These are phyloP conservation scores for Campylorhamphus procurvoides DNA, from an alignment of 2,113 vertebrate genomes.

Conservation along the genomic window DNA sequence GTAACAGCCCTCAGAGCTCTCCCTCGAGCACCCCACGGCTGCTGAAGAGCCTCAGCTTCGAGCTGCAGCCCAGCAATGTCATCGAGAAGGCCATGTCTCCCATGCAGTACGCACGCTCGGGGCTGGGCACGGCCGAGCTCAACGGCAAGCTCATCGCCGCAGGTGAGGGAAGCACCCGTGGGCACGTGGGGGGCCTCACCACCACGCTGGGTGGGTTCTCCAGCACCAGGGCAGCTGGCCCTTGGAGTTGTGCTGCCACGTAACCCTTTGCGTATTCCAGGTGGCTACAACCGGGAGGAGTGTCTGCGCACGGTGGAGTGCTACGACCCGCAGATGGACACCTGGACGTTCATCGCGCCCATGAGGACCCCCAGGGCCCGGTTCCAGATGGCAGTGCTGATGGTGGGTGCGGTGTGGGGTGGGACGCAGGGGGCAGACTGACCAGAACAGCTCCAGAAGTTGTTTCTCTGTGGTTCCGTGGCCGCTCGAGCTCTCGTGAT, in stretches of 20 bases:
- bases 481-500: rapidly evolving
- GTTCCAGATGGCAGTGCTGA: conserved; percentile 97
- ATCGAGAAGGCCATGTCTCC: conserved; percentile 90
- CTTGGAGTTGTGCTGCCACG: not conserved
- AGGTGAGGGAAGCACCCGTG: conserved; percentile 52
- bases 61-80: conserved; percentile 83
- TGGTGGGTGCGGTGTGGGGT: conserved; percentile 75
- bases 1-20: conserved; percentile 93
- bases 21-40: conserved; percentile 92
- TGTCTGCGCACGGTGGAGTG: conserved; percentile 97
- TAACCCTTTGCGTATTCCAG: conserved; percentile 56
- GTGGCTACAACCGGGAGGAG: conserved; percentile 97
- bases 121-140: conserved; percentile 89
- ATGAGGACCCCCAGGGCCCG: conserved; percentile 96
- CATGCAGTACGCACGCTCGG: conserved; percentile 96
- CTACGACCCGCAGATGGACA: conserved; percentile 88
- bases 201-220: not conserved
- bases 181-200: not conserved
- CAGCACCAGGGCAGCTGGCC: not conserved
- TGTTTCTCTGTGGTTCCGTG: rapidly evolving
- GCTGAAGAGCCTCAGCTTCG: conserved; percentile 94
- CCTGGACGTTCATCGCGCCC: conserved; percentile 93
- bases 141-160: conserved; percentile 89
- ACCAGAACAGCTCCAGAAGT: not conserved
- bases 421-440: rapidly evolving